Percentiles rank a stretch among this genome's conserved stretches.
Conservation (phyloP, 2,888 invertebrate species). For the Dolichopus griseipennis region DNA sequence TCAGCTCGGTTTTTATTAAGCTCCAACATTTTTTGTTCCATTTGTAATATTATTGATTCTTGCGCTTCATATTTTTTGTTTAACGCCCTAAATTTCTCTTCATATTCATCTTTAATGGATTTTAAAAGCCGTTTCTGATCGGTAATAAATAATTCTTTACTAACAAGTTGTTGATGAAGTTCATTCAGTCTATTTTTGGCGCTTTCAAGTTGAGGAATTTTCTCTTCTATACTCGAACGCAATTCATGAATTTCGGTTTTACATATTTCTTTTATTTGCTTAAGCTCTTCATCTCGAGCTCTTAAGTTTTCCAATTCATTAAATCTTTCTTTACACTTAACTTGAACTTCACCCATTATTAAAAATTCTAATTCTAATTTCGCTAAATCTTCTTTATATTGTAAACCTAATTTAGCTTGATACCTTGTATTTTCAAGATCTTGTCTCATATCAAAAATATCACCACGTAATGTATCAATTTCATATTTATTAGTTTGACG, state of each 20-base stretch:
- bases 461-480: constrained; percentile 41
- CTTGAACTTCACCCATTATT: constrained; percentile 50
- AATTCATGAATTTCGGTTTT: constrained; percentile 47
- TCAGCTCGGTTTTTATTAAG: constrained; percentile 46
- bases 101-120: constrained; percentile 54
- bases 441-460: constrained; percentile 42
- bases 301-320: constrained; percentile 43
- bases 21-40: constrained; percentile 51
- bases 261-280: constrained; percentile 44
- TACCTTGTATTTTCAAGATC: constrained; percentile 45
- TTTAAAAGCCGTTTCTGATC: constrained; percentile 54
- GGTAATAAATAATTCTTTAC: constrained; percentile 51
- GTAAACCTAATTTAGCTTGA: constrained; percentile 46
- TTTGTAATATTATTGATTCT: constrained; percentile 47
- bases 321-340: constrained; percentile 48
- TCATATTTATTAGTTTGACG: constrained; percentile 39
- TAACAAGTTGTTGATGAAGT: constrained; percentile 49
- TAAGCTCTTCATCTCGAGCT: constrained; percentile 45
- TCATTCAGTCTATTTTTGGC: constrained; percentile 49
- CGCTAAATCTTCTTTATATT: constrained; percentile 47
- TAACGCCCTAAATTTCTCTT: constrained; percentile 50
- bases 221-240: constrained; percentile 48
- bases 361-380: constrained; percentile 49
- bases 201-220: constrained; percentile 50
- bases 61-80: constrained; percentile 52